Base-by-base conservation (phyloP, 1,140 invertebrate genomes). In the Cataglyphis hispanica region DNA sequence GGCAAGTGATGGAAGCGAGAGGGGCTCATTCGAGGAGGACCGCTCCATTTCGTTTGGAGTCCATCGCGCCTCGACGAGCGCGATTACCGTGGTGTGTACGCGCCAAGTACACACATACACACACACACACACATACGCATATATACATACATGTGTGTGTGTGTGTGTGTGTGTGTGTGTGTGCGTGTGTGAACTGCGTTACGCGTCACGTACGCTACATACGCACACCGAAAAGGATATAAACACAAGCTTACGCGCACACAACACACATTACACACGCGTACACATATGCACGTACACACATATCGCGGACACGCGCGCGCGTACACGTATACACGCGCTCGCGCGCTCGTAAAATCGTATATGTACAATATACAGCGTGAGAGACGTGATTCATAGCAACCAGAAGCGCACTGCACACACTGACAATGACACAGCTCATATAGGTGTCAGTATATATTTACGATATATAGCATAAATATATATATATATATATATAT, bases 371-470 rank as follows among this genome's bases (percentile, higher is more conserved):
- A 86, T 53, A 85, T 86, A 80, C 70, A 89, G 87, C 77, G 40
- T 89, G 67, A 50, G 16, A 50, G 16, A 86, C 78, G 87, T 89
- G 87, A 88, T 89, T 89, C 16, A 88, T 90, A 91, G 92, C 92
- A 92, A 93, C 91, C 92, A 93, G 85, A 95, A 94, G 94, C 94
- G 91, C 92, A 94, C 93, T 94, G 94, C 93, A 94, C 91, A 95
- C 93, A 95, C 93, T 94, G 94, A 95, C 93, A 95, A 95, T 94
- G 93, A 91, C 91, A 93, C 91, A 92, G 91, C 91, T 91, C 81
- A 90, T 91, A 92, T 89, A 89, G 61, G 87, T 90, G 89, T 90
- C 72, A 85, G 88, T 76, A 78, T 85, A 89, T 89, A 89, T 86
- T 80, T 80, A 89, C 81, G 66, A 88, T 86, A 56, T 86, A 76